Evolutionary conservation across 2,888 invertebrate genomes (phyloP), one percentile per base, ranked within the genome.

Genomic region (Gnatocerus cornutus): DNA sequence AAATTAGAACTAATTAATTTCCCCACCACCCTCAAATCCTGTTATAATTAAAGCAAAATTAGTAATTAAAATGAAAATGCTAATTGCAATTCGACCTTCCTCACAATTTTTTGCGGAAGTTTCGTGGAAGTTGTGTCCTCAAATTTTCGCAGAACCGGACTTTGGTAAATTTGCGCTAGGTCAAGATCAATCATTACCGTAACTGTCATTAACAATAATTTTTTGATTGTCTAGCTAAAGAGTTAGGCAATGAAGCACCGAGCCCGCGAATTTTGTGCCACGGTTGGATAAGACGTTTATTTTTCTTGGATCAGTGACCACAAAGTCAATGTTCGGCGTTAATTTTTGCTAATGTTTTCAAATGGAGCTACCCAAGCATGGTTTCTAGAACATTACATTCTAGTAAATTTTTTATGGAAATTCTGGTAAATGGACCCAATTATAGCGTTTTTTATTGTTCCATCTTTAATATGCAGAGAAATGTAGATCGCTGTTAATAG

Each of bases 311-410:
- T 33, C 33, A 33, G 33, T 33, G 33, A 33, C 33, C 33, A 6
- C 33, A 33, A 33, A 33, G 7, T 33, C 33, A 33, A 7, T 33
- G 33, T 33, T 33, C 21, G 33, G 7, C 7, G 33, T 33, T 33
- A 33, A 33, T 33, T 33, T 33, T 33, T 6, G 33, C 33, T 33
- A 33, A 33, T 21, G 16, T 27, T 33, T 53, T 33, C n/a, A 6
- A 12, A 8, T 16, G 37, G 16, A 41, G 1, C 39, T 56, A 41
- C 27, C 55, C 14, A 16, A 53, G 12, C 53, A 37, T 37, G 39
- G 21, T 52, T 56, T 56, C 55, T 56, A 56, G 55, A 16, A 3
- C 53, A 9, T 37, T 37, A 53, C 55, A 56, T 16, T 56, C 55
- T 56, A 56, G 5, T 39, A 3, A 10, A 41, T 56, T 41, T 56